Conservation (phyloP, 2,888 invertebrate genomes). For the Erebia ligea region DNA sequence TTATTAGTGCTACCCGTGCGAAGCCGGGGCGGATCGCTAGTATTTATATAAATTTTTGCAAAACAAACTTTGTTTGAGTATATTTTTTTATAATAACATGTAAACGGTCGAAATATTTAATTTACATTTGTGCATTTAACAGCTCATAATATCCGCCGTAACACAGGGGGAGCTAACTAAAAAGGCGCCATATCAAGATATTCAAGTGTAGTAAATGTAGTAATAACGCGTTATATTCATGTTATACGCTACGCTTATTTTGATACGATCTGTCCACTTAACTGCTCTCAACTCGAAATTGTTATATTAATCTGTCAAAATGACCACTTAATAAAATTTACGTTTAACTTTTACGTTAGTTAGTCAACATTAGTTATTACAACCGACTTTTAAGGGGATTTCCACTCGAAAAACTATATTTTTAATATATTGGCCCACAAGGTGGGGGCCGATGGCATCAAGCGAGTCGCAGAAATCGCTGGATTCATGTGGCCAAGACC, state of each 20-base stretch:
- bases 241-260: slow-evolving; percentile 25
- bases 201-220: slow-evolving; percentile 28
- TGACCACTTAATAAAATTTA: slow-evolving; percentile 10
- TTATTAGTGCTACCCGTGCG: too few species aligned
- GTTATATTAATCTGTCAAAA: slow-evolving; percentile 19
- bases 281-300: slow-evolving; percentile 21
- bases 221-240: slow-evolving; percentile 29
- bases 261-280: slow-evolving; percentile 29
- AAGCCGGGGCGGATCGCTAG: too few species aligned
- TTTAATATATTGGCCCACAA: too few species aligned
- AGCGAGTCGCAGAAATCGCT: too few species aligned
- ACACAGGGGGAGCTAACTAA: slow-evolving; percentile 27
- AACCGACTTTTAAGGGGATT: too few species aligned
- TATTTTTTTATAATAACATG: slow-evolving; percentile 8
- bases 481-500: too few species aligned
- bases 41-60: background rate
- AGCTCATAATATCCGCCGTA: slow-evolving; percentile 14
- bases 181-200: slow-evolving; percentile 29
- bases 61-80: background rate
- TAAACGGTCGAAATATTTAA: slow-evolving; percentile 25
- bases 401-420: too few species aligned
- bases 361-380: background rate
- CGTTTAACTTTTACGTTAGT: background rate
- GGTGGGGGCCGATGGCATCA: too few species aligned
- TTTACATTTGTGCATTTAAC: slow-evolving; percentile 25